These are phyloP conservation scores for Prunella fulvescens DNA, from an alignment of 2,113 vertebrate species.

Conservation along the genomic window DNA sequence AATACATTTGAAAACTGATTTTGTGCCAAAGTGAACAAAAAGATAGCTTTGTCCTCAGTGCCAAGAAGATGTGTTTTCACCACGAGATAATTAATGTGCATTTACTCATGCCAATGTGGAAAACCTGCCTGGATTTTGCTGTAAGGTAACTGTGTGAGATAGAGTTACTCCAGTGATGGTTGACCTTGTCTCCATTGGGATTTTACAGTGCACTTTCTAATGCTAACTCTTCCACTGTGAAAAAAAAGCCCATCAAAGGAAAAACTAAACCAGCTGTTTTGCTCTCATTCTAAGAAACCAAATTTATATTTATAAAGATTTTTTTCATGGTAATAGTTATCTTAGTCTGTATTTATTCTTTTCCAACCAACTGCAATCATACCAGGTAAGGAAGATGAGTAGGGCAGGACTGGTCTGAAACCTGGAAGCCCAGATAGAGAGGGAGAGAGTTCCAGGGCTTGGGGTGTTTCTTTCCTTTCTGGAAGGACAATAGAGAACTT, in stretches of 20 bases:
- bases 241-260: neutral
- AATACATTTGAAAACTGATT: constrained; percentile 4
- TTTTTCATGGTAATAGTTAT: neutral
- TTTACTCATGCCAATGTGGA: neutral
- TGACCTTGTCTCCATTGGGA: neutral
- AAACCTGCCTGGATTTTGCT: constrained; percentile 4
- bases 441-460: neutral
- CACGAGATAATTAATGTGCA: neutral
- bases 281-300: neutral
- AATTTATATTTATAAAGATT: neutral
- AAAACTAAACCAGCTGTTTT: neutral
- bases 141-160: neutral
- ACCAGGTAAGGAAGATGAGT: neutral
- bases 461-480: neutral
- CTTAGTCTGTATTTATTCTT: neutral
- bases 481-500: neutral
- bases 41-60: neutral
- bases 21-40: constrained; percentile 2
- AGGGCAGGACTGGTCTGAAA: neutral
- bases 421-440: neutral
- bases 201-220: neutral
- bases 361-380: neutral
- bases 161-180: neutral
- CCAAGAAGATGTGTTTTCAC: constrained; percentile 17
- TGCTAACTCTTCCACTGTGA: neutral